Evolutionary conservation across 2,888 invertebrate species (phyloP), one percentile per base, ranked within the genome.

Genomic region (Drosophila melanocephala): DNA sequence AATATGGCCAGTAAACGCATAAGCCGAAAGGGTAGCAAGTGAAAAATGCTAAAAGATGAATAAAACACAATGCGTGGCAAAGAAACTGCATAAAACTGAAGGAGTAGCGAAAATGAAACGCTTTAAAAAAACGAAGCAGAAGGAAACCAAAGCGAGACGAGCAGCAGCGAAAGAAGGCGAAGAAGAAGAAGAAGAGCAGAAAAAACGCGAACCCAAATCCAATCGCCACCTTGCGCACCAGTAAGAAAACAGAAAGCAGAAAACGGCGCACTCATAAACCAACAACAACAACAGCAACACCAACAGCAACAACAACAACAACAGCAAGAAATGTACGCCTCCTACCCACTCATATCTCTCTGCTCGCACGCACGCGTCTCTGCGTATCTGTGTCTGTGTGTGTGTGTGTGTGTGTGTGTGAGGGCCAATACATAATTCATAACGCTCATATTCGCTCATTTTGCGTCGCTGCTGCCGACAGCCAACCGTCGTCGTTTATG

Each of bases 361-460:
- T 66, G 55, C 58, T 52, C 37, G 53, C 42, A 52, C 50, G 51
- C 60, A 56, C 44, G 32, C 37, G 26, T 58, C 52, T 39, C n/a
- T 56, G 28, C 50, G 61, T 50, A 42, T 32, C 53, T 61, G 63
- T 39, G 68, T 12, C 1, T 76, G 66, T 71, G 75, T 55, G 70
- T 64, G 69, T 75, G 84, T 75, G 85, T 74, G 79, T 87, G 82
- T 83, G 81, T 86, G 84, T 84, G 72, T 81, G 81, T 77, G 50
- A 59, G 68, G 69, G 69, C 83, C 84, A 84, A 82, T 91, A 91
- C 90, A 92, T 91, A 92, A 91, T 92, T 92, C 92, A 92, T 92
- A 92, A 90, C 84, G 85, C 92, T 92, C 91, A 92, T 92, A 91
- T 91, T 91, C 87, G 82, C 89, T 88, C 91, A 89, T 83, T 83